phyloP scores from a whole-genome alignment of 2,113 vertebrate species.

The Leucoraja erinaceus region DNA sequence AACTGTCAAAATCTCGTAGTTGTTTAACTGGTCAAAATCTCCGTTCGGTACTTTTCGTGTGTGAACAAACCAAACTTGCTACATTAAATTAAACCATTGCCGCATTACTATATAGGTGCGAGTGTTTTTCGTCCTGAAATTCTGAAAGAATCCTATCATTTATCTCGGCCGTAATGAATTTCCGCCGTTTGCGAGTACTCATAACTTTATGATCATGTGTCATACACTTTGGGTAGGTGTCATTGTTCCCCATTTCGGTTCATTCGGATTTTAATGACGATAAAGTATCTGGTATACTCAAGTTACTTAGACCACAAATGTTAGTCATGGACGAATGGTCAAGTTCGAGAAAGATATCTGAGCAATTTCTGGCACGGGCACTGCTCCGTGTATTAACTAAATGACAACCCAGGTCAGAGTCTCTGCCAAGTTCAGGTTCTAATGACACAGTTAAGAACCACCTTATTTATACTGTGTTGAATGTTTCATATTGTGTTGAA shows the following conservation, averaged over 20 bases:
- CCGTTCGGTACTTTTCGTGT: not conserved
- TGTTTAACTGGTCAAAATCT: not conserved
- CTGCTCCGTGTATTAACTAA: not conserved
- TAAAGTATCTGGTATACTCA: not conserved
- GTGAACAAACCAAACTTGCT: not conserved
- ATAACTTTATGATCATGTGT: not conserved
- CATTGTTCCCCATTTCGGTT: slow-evolving; percentile 22
- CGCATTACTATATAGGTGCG: not conserved
- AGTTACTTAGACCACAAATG: not conserved
- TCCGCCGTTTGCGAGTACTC: not conserved
- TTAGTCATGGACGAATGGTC: slow-evolving; percentile 4
- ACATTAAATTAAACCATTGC: not conserved
- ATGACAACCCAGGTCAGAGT: slow-evolving; percentile 11
- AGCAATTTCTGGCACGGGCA: not conserved
- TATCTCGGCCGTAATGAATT: not conserved
- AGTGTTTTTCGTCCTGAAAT: not conserved
- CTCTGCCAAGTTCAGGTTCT: not conserved
- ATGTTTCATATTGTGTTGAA: not conserved
- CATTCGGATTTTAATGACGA: slow-evolving; percentile 2
- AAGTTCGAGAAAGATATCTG: not conserved
- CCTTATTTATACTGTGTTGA: slow-evolving; percentile 6
- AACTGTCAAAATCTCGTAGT: too few relatives aligned
- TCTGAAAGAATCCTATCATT: not conserved
- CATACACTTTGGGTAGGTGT: not conserved
- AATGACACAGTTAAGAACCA: slow-evolving; percentile 5